Base-by-base conservation (phyloP, 2,113 vertebrate genomes). In the Mellivora capensis region DNA sequence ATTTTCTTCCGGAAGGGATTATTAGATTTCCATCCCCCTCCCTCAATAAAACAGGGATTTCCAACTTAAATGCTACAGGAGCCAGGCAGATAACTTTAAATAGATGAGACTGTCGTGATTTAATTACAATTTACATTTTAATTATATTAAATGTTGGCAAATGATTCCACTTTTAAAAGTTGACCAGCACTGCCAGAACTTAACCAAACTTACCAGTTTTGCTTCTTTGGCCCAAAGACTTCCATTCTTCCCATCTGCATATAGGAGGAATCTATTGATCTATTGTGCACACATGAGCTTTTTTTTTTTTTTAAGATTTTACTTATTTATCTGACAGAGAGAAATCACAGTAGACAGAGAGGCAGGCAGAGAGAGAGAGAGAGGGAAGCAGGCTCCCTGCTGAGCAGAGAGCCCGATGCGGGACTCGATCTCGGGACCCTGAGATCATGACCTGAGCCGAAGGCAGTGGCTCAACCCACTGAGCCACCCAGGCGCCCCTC, bases 1-100 rank as follows among this genome's bases (percentile, higher is more conserved):
- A 39, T 80, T 91, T 96, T 92, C 37, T 97, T 96, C 27, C 76
- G 20, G 54, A 96, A 91, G 49, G 23, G 44, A 80, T 80, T 54
- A 37, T 91, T 91, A 67, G 31, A 37, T 49, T 93, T 47, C 71
- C 93, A 42, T 71, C 20, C 80, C 61, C 6, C 7, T 5, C 17
- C 17, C 34, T 52, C 39, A 29, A 29, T 77, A 88, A 96, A 88
- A 49, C 25, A 86, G 49, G 44, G 6, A 59, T 91, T 59, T 91
- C 79, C 86, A 94, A 87, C 9, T 83, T 49, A 93, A 85, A 89
- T 82, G 52, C 54, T 84, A 85, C 3, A 90, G 61, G 80, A 95
- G 34, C 42, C n/a, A 77, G 47, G n/a, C 62, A 81, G 76, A 54
- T 93, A 86, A 89, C 44, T 52, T 17, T 93, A 95, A 87, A 42